Evolutionary conservation across 2,113 vertebrate genomes (phyloP), one percentile per base, ranked within the genome.

Genomic region (Elachura formosa): DNA sequence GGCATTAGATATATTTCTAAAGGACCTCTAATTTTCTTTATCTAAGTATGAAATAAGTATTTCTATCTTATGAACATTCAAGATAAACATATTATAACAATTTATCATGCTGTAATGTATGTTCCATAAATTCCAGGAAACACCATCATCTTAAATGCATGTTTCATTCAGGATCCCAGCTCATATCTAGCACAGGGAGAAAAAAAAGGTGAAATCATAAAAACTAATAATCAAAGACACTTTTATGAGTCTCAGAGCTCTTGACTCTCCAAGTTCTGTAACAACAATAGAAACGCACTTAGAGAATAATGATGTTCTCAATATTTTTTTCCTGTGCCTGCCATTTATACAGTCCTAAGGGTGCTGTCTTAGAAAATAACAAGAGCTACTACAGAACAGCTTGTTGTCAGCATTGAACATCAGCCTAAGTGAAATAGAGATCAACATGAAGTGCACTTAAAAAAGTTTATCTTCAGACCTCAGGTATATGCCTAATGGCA

Each of bases 141-240:
- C 25, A 24, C 23, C 64, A 54, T 79, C n/a, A 61, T 73, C 87
- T 61, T 61, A 84, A 91, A 72, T 36, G 24, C 51, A 43, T 33
- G 28, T 66, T 83, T 83, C 77, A 74, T 76, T 93, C 81, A 83
- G 33, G 46, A 76, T 61, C 62, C 45, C 26, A 64, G 55, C 25
- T 92, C 38, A 40, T 90, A 89, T 68, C 48, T 71, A 91, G 76
- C 19, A 21, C 0, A 33, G 22, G 18, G 29, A 17, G 73, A 82
- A 49, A 73, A 78, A 41, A 71, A 58, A 49, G 15, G 84, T 58
- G 31, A 89, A 96, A 85, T 73, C 12, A 19, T 49, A 89, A 91
- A 58, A 93, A 80, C 89, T 96, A 94, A 97, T 95, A 91, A 96
- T 61, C 84, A 91, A 95, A 93, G 87, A 87, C 71, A 88, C 17